Conservation (phyloP, 2,888 invertebrate genomes). For the Microdon myrmicae region DNA sequence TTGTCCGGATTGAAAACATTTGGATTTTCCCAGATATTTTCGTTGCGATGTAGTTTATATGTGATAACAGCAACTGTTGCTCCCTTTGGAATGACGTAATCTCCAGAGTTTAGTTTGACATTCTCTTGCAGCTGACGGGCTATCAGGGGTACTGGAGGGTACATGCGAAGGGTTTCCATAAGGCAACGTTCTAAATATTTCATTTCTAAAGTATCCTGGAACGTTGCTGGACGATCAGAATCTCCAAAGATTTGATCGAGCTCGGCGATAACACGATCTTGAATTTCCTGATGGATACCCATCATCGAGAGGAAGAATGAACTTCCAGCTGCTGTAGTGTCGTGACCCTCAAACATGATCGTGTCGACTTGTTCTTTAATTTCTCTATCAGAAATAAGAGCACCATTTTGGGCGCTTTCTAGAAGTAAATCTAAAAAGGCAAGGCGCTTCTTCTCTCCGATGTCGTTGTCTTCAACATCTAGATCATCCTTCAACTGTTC, state of each 20-base stretch:
- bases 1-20: conserved; percentile 84
- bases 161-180: conserved; percentile 82
- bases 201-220: conserved; percentile 86
- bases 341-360: conserved; percentile 89
- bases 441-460: conserved; percentile 83
- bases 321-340: conserved; percentile 84
- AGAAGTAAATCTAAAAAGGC: conserved; percentile 89
- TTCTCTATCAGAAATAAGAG: conserved; percentile 78
- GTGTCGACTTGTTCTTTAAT: conserved; percentile 87
- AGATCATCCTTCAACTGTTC: conserved; percentile 81
- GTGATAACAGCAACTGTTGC: conserved; percentile 76
- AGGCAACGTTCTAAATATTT: conserved; percentile 84
- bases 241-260: conserved; percentile 80
- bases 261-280: conserved; percentile 78
- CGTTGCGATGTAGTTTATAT: conserved; percentile 76
- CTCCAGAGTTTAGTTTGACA: conserved; percentile 75
- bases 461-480: conserved; percentile 80
- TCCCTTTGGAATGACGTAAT: conserved; percentile 76
- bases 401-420: conserved; percentile 80
- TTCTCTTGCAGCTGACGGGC: conserved; percentile 79
- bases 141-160: conserved; percentile 81
- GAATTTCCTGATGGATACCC: conserved; percentile 79
- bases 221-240: conserved; percentile 79
- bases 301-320: conserved; percentile 83
- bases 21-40: conserved; percentile 80